Percentiles rank a stretch among this genome's conserved stretches.
These are phyloP conservation scores for Enteromius argenteus DNA, from an alignment of 2,797 vertebrate genomes.

Conservation along the genomic window DNA sequence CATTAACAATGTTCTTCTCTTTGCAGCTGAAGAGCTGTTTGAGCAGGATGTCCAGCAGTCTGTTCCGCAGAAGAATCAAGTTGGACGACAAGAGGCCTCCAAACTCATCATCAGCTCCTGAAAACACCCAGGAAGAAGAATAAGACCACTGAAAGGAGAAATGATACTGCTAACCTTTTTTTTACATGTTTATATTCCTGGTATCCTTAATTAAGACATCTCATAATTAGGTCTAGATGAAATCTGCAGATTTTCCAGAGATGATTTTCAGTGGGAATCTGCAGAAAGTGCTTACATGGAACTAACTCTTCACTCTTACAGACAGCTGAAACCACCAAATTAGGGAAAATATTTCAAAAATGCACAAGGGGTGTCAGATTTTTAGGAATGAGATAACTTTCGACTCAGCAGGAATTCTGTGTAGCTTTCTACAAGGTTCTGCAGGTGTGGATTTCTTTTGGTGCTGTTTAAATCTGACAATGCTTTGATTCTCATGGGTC, in stretches of 20 bases:
- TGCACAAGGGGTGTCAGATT: not conserved
- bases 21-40: conserved; percentile 92
- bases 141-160: not conserved
- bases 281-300: not conserved
- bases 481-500: not conserved
- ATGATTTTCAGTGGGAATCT: not conserved
- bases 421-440: not conserved
- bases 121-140: conserved; percentile 11
- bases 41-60: conserved; percentile 92
- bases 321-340: not conserved
- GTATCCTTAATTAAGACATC: not conserved
- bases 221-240: not conserved
- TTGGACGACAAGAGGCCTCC: conserved; percentile 92
- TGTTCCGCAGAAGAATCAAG: conserved; percentile 92
- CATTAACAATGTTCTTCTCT: conserved; percentile 92
- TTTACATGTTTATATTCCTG: not conserved
- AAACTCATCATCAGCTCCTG: conserved; percentile 93
- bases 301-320: not conserved
- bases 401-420: not conserved
- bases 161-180: not conserved
- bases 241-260: not conserved
- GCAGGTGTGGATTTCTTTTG: not conserved
- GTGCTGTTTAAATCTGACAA: not conserved
- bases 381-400: not conserved
- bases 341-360: not conserved